A percentile compares a stretch with the other conserved stretches of the same genome.
Conservation (phyloP, 2,888 invertebrate genomes). For the Synergus itoensis region DNA sequence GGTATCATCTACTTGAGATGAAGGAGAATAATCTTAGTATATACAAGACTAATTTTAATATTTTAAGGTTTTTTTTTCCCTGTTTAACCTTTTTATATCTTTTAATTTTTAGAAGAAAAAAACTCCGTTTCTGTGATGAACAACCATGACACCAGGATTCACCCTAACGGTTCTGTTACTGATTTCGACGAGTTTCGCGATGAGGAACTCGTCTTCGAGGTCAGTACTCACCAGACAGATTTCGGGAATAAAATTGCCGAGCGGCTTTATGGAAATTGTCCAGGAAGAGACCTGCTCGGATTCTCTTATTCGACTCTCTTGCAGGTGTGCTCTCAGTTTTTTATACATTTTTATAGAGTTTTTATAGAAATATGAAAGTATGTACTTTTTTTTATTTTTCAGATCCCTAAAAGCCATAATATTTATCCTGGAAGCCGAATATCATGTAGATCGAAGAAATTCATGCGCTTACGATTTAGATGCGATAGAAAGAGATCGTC, state of each 20-base stretch:
- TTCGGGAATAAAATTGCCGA: constrained; percentile 61
- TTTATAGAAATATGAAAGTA: not conserved
- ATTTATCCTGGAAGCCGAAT: constrained; percentile 72
- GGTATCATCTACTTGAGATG: not conserved
- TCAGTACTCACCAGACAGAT: constrained; percentile 55
- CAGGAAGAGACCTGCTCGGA: constrained; percentile 72
- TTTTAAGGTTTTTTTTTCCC: not conserved
- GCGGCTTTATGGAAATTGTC: constrained; percentile 72
- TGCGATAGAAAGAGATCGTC: constrained; percentile 43
- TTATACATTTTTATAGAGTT: constrained; percentile 10
- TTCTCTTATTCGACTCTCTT: constrained; percentile 67
- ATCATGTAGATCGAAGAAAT: constrained; percentile 62
- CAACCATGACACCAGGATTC: constrained; percentile 67
- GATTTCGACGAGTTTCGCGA: constrained; percentile 53
- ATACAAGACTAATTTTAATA: not conserved
- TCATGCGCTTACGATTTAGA: constrained; percentile 61
- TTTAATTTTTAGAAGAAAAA: constrained; percentile 12
- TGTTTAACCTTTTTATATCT: not conserved
- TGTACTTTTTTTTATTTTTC: constrained; percentile 33
- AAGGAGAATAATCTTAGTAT: not conserved
- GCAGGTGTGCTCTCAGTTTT: constrained; percentile 54
- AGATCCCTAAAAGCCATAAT: constrained; percentile 71
- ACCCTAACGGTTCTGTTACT: constrained; percentile 63
- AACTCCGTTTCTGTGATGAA: constrained; percentile 64
- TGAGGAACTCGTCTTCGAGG: constrained; percentile 53